Base-by-base conservation (phyloP, 2,888 invertebrate species). In the Stegana nigrithorax region DNA sequence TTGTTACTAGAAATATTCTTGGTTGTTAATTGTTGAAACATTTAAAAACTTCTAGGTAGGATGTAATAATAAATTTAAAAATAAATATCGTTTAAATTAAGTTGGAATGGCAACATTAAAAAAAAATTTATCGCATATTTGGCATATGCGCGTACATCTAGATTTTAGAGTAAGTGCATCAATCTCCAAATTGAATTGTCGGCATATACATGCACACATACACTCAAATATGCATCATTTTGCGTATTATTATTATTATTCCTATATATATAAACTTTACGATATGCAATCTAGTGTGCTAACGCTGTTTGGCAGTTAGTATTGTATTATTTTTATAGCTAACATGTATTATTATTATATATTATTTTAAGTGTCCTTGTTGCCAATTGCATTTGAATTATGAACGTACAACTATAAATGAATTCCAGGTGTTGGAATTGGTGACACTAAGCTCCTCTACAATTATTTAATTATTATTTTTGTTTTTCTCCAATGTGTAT, bases 371-470 rank as follows among this genome's bases (percentile, higher is more conserved):
- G 23, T 21, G 23, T 47, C 23, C 21, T 47, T 47, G 47, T 21
- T 47, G 10, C n/a, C 47, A n/a, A 23, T 23, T 70, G 70, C 71
- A 63, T 63, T 59, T 61, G 50, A 59, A 32, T 61, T 66, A 51
- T 64, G 39, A 64, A 10, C 59, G 12, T 59, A 57, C 8, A 42
- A 60, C 63, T 73, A 67, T 60, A 55, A 19, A 47, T 56, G 7
- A 36, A 32, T 36, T 55, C 53, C 32, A 55, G 36, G 36, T 55
- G 36, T 55, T 55, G 53, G 53, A 55, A 55, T 32, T 55, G n/a
- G n/a, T n/a, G n/a, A 65, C 58, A 65, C 69, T 77, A 80, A 77
- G 79, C 81, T 77, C 77, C n/a, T 71, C 80, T 81, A 80, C 69
- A 50, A 64, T 63, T 64, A 76, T 36, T n/a, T n/a, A n/a, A n/a